Evolutionary conservation across 1,140 invertebrate genomes (phyloP).

Genomic region (Platorchestia sp.): DNA sequence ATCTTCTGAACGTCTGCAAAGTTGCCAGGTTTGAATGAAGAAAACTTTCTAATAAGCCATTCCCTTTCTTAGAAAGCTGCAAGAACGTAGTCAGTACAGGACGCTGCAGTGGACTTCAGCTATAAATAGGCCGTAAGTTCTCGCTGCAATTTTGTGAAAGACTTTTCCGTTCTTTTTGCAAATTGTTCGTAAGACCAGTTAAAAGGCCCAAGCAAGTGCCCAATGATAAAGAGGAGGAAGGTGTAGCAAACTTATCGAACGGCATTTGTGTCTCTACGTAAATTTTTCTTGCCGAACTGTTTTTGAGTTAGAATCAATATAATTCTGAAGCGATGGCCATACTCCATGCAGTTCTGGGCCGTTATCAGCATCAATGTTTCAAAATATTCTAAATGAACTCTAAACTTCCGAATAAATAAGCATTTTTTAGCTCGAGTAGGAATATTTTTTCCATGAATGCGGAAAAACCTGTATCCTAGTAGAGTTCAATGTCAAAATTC

Average conservation of each 20-base stretch:
- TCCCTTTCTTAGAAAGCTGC: background rate
- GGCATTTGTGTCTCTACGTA: background rate
- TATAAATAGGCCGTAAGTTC: background rate
- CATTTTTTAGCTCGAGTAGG: too few relatives aligned
- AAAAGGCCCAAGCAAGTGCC: background rate
- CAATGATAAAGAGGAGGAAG: background rate
- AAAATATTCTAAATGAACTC: background rate
- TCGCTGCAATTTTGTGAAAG: background rate
- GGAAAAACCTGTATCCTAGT: too few relatives aligned
- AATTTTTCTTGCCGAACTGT: background rate
- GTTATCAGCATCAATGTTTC: background rate
- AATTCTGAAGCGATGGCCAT: background rate
- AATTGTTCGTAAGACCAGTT: background rate
- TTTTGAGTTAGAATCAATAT: background rate
- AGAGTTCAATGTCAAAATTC: too few relatives aligned
- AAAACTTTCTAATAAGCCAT: slow-evolving; percentile 21
- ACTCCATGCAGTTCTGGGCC: background rate
- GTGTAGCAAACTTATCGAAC: background rate
- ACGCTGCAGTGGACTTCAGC: background rate
- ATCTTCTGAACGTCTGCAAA: background rate
- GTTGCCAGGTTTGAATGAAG: slow-evolving; percentile 25
- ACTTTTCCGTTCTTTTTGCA: background rate
- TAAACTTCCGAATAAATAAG: background rate
- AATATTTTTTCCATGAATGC: too few relatives aligned
- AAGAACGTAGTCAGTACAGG: background rate